Evolutionary conservation across 2,113 vertebrate genomes (phyloP), one percentile per base, ranked within the genome.

Genomic region (Dicentrarchus labrax): DNA sequence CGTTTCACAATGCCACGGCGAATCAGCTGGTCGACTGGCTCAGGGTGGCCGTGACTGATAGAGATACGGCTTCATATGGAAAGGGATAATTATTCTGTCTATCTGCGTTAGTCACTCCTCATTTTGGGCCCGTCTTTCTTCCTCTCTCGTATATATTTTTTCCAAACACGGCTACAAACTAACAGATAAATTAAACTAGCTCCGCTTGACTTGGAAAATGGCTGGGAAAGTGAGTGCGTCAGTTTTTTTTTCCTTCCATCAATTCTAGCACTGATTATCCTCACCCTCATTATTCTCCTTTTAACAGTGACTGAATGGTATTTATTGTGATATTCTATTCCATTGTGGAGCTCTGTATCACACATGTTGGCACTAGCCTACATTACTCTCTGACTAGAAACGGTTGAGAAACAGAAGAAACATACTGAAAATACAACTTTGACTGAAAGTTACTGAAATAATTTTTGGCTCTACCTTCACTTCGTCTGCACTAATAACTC

Each of bases 31-130:
- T 68, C 21, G 72, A 78, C 81, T 74, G 84, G 84, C 76, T 91
- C 66, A 30, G 60, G 68, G 81, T 50, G 61, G 80, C 86, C 70
- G 16, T 93, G 92, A 90, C 91, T 76, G 91, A 92, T 74, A 39
- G 87, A 83, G 71, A 84, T 84, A 64, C 13, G 24, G 78, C 75
- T 82, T 82, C 73, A 64, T 70, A 51, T 21, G 78, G 59, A 60
- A 82, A 60, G 72, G 73, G 79, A 82, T 91, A 91, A 94, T 92
- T 87, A 90, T 78, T 87, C 88, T 90, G 88, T 89, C 90, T 71
- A 36, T 77, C 78, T 68, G 67, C 0, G 54, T 89, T 86, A 77
- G 88, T 91, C 86, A 76, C 76, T 88, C 70, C 54, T 75, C 62
- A 51, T 78, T 91, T 74, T 30, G 13, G 36, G 36, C 13, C 68